Evolutionary conservation across 2,113 vertebrate species (phyloP).

Genomic region (Acrocephalus kingi): DNA sequence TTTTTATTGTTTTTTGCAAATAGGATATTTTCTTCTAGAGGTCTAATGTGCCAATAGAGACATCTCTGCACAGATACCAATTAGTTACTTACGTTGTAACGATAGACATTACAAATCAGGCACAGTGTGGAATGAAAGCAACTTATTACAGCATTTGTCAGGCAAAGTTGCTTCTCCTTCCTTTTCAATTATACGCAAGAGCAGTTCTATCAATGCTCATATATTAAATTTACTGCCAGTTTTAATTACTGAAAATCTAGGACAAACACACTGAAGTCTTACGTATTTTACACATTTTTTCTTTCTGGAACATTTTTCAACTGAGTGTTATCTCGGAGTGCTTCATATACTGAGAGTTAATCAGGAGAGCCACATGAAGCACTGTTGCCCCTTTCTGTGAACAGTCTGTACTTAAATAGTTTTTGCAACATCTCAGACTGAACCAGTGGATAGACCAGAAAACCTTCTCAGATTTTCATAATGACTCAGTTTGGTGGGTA

Average conservation of each 20-base stretch:
- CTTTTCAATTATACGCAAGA: background rate
- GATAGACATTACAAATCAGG: background rate
- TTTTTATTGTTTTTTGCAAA: constrained; percentile 28
- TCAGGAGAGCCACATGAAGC: background rate
- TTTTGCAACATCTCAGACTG: background rate
- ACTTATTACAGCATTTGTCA: constrained; percentile 1
- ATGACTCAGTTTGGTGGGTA: background rate
- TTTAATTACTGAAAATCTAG: constrained; percentile 32
- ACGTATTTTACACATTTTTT: background rate
- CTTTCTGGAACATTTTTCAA: background rate
- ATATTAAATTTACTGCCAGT: background rate
- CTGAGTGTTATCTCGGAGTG: background rate
- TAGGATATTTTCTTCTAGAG: constrained; percentile 23
- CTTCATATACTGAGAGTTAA: background rate
- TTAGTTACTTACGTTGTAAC: background rate
- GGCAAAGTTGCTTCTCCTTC: background rate
- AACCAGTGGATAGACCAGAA: background rate
- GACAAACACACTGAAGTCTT: background rate
- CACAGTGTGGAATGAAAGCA: background rate
- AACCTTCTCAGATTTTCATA: background rate
- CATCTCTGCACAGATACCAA: background rate
- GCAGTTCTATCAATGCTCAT: background rate
- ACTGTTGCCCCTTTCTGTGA: background rate
- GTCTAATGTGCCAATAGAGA: constrained; percentile 21
- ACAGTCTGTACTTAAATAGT: background rate